phyloP scores from a whole-genome alignment of 2,888 invertebrate genomes.

The Rhabditoides inermis region DNA sequence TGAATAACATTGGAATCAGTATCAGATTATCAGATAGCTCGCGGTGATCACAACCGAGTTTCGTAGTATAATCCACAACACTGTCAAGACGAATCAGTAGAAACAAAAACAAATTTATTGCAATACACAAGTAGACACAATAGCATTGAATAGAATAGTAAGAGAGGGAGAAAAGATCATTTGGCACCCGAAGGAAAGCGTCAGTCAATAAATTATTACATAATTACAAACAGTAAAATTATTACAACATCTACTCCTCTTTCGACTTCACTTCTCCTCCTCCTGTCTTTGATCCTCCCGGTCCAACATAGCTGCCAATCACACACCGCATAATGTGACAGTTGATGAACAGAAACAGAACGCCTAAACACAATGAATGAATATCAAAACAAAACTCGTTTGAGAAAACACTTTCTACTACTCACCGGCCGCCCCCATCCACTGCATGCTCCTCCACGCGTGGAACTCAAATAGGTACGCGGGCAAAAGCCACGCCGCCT shows the following conservation, averaged over 20 bases:
- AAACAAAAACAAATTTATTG: not conserved
- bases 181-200: not conserved
- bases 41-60: too few species aligned
- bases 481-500: conserved; percentile 76
- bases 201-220: not conserved
- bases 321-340: conserved; percentile 54
- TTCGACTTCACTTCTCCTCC: not conserved
- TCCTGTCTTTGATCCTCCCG: not conserved
- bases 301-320: too few species aligned
- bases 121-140: not conserved
- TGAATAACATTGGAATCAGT: too few species aligned
- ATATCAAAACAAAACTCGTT: too few species aligned
- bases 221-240: not conserved
- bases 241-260: not conserved
- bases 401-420: too few species aligned
- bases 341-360: conserved; percentile 76
- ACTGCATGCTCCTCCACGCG: too few species aligned
- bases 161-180: not conserved
- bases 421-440: too few species aligned
- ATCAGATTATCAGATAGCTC: too few species aligned
- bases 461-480: conserved; percentile 88
- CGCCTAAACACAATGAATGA: too few species aligned
- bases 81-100: too few species aligned
- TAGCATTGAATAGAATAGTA: not conserved
- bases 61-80: too few species aligned